phyloP scores from a whole-genome alignment of 2,888 invertebrate genomes.

The Parelbella ahira region DNA sequence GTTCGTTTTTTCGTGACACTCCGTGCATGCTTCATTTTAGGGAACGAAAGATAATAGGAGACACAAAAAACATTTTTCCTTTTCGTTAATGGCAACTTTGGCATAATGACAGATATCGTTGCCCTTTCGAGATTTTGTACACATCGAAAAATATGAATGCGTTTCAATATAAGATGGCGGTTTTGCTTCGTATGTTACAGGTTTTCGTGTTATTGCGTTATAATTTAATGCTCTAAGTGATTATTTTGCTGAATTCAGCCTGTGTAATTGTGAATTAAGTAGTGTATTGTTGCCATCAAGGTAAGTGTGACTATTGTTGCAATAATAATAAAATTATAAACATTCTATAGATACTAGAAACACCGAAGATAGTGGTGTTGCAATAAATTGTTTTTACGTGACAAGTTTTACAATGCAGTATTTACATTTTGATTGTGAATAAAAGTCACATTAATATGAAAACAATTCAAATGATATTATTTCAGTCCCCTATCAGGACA shows the following conservation, averaged over 20 bases:
- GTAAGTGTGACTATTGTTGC: slow-evolving; percentile 68
- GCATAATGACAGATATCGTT: slow-evolving; percentile 17
- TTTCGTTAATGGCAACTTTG: slow-evolving; percentile 18
- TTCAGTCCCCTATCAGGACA: too few species aligned
- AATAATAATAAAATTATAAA: slow-evolving; percentile 59
- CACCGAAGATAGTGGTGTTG: slow-evolving; percentile 64
- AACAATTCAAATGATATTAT: too few species aligned
- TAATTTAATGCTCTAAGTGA: too few species aligned
- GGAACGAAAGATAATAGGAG: too few species aligned
- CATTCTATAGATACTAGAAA: slow-evolving; percentile 57
- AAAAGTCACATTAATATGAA: too few species aligned
- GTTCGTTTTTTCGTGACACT: too few species aligned
- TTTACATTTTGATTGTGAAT: too few species aligned
- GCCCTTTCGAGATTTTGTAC: slow-evolving; percentile 4
- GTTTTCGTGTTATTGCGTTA: too few species aligned
- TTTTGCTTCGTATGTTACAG: slow-evolving; percentile 3
- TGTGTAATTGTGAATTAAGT: slow-evolving; percentile 1
- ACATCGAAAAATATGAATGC: slow-evolving; percentile 11
- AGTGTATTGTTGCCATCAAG: slow-evolving; percentile 65
- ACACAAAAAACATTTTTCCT: background rate
- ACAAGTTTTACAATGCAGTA: slow-evolving; percentile 10
- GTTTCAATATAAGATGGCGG: slow-evolving; percentile 27
- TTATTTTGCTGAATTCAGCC: too few species aligned
- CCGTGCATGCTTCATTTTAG: too few species aligned
- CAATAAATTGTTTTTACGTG: slow-evolving; percentile 51